phyloP scores from a whole-genome alignment of 2,888 invertebrate species.

The Ophion ventricosus region DNA sequence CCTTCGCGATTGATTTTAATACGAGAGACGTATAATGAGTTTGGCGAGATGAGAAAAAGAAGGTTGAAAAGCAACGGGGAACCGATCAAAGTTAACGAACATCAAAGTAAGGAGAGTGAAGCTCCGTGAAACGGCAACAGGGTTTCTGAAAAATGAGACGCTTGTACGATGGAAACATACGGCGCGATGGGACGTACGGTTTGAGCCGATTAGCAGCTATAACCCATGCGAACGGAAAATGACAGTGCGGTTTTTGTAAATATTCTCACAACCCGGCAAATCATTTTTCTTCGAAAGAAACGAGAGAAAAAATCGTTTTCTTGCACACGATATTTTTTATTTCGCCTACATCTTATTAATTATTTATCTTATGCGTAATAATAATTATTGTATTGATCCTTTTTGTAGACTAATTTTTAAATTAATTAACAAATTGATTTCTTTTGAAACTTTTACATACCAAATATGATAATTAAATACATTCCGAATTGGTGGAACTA shows the following conservation, averaged over 20 bases:
- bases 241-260: not conserved
- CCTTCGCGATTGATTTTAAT: not conserved
- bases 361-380: too few species aligned
- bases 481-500: too few species aligned
- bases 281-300: not conserved
- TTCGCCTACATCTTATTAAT: too few species aligned
- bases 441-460: too few species aligned
- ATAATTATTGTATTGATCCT: too few species aligned
- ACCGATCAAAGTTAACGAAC: conserved; percentile 34
- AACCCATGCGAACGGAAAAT: not conserved
- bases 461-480: too few species aligned
- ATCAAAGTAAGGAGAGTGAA: conserved; percentile 16
- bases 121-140: not conserved
- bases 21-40: not conserved
- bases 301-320: not conserved
- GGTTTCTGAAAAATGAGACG: conserved; percentile 1
- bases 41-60: conserved; percentile 8
- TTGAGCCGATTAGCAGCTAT: not conserved
- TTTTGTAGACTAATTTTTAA: too few species aligned
- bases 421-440: too few species aligned
- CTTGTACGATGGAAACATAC: not conserved
- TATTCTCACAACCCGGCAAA: not conserved
- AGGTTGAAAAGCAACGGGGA: conserved; percentile 19
- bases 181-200: not conserved
- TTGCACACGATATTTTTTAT: not conserved